These are phyloP conservation scores for Avahi laniger DNA, from an alignment of 2,797 vertebrate species.

Conservation along the genomic window DNA sequence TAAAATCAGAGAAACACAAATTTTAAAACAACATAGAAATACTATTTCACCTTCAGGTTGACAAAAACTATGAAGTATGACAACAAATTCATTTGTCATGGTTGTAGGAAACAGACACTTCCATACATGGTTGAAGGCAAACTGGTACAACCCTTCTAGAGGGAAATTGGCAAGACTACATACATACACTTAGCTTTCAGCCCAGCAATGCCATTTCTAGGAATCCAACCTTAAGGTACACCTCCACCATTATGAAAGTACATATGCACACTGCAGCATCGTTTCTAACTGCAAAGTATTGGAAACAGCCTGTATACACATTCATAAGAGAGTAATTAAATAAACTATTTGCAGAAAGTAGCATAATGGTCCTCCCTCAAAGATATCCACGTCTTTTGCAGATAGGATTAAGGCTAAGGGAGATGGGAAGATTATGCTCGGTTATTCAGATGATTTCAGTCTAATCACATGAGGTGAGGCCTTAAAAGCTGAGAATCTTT, in stretches of 20 bases:
- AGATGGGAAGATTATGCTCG: neutral
- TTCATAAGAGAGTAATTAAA: neutral
- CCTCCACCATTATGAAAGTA: neutral
- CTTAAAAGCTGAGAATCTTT: neutral
- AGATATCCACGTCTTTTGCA: neutral
- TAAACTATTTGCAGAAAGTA: neutral
- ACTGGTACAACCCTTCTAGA: neutral
- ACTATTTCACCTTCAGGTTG: neutral
- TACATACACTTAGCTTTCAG: neutral
- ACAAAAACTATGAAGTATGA: neutral
- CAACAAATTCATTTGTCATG: neutral
- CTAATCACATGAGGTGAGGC: neutral
- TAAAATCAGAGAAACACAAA: conserved; percentile 1
- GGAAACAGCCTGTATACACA: neutral
- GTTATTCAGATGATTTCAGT: neutral
- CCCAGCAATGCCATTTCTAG: neutral
- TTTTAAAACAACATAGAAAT: neutral
- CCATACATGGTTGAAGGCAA: neutral
- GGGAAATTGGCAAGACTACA: neutral
- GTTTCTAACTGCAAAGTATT: conserved; percentile 23
- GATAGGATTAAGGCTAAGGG: neutral
- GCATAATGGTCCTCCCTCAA: neutral
- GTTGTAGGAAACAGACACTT: neutral
- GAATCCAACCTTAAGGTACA: neutral
- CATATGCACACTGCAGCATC: neutral